Conservation (phyloP, 2,888 invertebrate species). For the Athalia circularis region DNA sequence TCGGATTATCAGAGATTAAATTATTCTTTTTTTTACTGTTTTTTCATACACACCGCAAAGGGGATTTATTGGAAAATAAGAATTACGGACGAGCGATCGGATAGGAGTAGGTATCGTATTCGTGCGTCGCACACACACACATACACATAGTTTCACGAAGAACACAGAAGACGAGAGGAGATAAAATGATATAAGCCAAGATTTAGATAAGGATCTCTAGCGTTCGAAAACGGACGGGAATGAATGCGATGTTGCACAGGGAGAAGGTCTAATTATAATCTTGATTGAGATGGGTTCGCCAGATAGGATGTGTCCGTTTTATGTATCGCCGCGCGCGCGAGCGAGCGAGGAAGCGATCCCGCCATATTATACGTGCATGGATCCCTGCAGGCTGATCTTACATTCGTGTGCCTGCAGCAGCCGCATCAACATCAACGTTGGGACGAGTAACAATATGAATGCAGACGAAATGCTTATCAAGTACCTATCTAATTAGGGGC, state of each 20-base stretch:
- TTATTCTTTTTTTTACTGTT: slow-evolving; percentile 53
- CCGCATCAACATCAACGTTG: not conserved
- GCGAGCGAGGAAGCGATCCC: not conserved
- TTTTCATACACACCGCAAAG: not conserved
- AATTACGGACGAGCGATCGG: slow-evolving; percentile 51
- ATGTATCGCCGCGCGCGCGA: slow-evolving; percentile 34
- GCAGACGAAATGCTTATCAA: slow-evolving; percentile 36
- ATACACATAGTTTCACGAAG: not conserved
- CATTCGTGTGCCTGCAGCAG: not conserved
- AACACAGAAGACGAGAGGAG: not conserved
- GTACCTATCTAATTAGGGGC: slow-evolving; percentile 43
- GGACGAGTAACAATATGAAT: slow-evolving; percentile 35
- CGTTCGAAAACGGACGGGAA: slow-evolving; percentile 17
- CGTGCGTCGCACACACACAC: not conserved
- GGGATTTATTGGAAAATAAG: slow-evolving; percentile 56
- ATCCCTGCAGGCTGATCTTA: not conserved
- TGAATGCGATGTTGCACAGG: slow-evolving; percentile 20
- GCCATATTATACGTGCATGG: not conserved
- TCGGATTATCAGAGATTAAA: slow-evolving; percentile 45
- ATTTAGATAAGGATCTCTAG: slow-evolving; percentile 33
- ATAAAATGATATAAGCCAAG: slow-evolving; percentile 38
- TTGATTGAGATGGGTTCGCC: slow-evolving; percentile 37
- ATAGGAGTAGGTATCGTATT: not conserved
- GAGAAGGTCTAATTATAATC: slow-evolving; percentile 39
- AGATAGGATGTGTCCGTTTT: slow-evolving; percentile 41